Percentiles rank a stretch among this genome's conserved stretches.
Evolutionary conservation across 1,140 invertebrate species (phyloP).

Genomic region (Diorhabda carinulata): DNA sequence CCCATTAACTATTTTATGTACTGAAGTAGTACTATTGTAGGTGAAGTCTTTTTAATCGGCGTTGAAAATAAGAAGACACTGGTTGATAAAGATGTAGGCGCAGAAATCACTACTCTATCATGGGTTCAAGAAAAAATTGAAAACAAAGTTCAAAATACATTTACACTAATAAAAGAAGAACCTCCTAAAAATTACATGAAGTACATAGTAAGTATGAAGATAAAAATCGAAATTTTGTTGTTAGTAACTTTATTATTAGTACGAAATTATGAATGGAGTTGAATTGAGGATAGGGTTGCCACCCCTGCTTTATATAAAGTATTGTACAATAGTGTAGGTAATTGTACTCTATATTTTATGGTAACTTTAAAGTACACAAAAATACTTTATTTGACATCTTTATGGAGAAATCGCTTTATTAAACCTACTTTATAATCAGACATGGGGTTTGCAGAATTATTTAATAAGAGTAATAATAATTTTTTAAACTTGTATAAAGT

Average conservation of each 20-base stretch:
- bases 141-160: conserved; percentile 42
- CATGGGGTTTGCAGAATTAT: too few species aligned
- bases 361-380: too few species aligned
- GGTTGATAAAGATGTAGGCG: conserved; percentile 60
- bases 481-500: too few species aligned
- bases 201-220: conserved; percentile 34
- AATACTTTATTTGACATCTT: too few species aligned
- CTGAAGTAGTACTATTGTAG: conserved; percentile 34
- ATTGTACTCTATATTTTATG: too few species aligned
- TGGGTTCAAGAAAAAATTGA: conserved; percentile 54
- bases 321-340: too few species aligned
- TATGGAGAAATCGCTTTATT: too few species aligned
- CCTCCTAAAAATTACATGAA: conserved; percentile 36
- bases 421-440: too few species aligned
- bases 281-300: too few species aligned
- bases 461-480: too few species aligned
- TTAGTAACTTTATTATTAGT: neutral
- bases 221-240: conserved; percentile 6
- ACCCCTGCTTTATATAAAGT: too few species aligned
- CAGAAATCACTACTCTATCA: conserved; percentile 56
- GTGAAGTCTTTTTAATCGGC: conserved; percentile 67
- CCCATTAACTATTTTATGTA: conserved; percentile 9
- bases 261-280: too few species aligned
- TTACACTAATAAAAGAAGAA: conserved; percentile 34
- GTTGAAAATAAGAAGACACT: conserved; percentile 85